These are phyloP conservation scores for Salarias fasciatus DNA, from an alignment of 2,797 vertebrate genomes.

Conservation along the genomic window DNA sequence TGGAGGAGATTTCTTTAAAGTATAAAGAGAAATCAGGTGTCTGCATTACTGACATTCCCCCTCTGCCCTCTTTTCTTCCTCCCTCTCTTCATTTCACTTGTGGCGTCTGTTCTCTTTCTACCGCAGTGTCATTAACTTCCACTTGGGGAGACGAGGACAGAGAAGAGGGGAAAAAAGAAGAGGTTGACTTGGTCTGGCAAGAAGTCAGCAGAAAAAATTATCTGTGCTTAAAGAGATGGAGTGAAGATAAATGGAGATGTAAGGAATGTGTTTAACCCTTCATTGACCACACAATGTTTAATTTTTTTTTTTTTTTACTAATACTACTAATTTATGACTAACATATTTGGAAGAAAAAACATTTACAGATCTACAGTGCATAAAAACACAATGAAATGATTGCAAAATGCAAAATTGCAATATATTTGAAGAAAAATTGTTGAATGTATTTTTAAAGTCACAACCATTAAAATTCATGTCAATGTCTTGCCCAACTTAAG, in stretches of 20 bases:
- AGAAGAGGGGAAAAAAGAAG: neutral
- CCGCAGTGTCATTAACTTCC: constrained; percentile 56
- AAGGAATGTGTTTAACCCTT: neutral
- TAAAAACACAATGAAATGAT: no score
- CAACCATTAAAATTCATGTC: no score
- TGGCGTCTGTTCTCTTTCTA: constrained; percentile 30
- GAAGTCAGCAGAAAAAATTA: constrained; percentile 28
- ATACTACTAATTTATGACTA: neutral
- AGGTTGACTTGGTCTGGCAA: constrained; percentile 42
- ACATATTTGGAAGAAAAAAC: neutral
- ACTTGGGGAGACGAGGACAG: constrained; percentile 35
- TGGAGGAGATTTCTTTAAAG: constrained; percentile 7
- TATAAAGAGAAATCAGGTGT: constrained; percentile 27
- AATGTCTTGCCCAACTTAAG: no score
- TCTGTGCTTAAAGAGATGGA: constrained; percentile 13
- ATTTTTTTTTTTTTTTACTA: neutral
- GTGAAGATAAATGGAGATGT: neutral
- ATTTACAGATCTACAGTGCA: no score
- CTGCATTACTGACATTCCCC: constrained; percentile 21
- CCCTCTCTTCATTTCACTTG: constrained; percentile 15
- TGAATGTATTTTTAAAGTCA: no score
- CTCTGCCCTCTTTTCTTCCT: constrained; percentile 19
- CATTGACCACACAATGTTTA: neutral
- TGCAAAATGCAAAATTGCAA: no score
- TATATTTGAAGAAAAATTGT: no score